phyloP scores from a whole-genome alignment of 1,140 invertebrate genomes.

The Oncopeltus fasciatus region DNA sequence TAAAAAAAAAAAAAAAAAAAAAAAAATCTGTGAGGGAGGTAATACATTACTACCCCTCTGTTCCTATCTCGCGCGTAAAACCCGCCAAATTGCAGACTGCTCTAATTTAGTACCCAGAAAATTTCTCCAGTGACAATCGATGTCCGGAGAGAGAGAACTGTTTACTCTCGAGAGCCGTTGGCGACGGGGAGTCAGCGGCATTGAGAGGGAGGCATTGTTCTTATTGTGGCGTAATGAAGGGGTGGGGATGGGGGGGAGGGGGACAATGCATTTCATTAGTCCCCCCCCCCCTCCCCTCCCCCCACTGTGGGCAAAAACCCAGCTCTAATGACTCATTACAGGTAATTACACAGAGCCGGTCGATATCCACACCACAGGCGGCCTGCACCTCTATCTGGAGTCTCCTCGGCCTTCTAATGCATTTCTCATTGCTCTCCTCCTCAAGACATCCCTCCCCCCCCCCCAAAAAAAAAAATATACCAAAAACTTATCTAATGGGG shows the following conservation, averaged over 20 bases:
- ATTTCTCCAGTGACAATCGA: no score
- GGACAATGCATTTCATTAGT: conserved; percentile 8
- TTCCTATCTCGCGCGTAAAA: no score
- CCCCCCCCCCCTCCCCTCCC: neutral
- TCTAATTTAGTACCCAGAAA: no score
- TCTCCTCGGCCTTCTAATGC: neutral
- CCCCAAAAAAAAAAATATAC: no score
- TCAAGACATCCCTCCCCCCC: no score
- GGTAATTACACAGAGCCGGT: neutral
- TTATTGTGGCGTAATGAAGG: conserved; percentile 7
- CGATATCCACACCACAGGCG: neutral
- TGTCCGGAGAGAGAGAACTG: no score
- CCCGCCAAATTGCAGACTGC: no score
- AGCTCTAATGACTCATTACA: conserved; percentile 6
- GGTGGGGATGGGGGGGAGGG: neutral
- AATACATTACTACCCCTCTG: no score
- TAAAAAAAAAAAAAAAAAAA: no score
- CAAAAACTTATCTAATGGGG: no score
- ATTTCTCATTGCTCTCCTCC: no score
- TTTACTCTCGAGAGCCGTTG: neutral
- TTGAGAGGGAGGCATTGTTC: conserved; percentile 3
- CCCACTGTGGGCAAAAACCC: conserved; percentile 9
- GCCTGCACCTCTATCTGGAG: neutral
- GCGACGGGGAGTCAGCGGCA: neutral
- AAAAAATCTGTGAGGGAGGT: no score